Evolutionary conservation across 2,113 vertebrate genomes (phyloP), one percentile per base, ranked within the genome.

Genomic region (Cinclus mexicanus): DNA sequence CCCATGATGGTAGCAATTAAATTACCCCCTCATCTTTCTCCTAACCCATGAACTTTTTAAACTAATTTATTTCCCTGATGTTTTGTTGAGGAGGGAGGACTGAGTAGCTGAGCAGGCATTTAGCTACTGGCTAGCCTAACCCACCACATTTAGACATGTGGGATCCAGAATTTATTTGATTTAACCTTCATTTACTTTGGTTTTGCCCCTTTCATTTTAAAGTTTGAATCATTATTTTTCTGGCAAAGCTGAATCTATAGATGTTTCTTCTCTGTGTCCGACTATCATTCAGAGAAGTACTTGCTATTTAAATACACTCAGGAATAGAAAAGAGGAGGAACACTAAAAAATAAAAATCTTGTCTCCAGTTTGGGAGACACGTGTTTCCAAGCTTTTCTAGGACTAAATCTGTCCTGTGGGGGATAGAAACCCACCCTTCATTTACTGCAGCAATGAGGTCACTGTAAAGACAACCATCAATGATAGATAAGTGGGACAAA

Each of bases 61-160:
- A 24, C 14, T 84, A 4, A 17, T 55, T 83, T 90, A 12, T 14
- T 17, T 1, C 1, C 18, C 4, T 5, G 0, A 20, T 26, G 10
- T 42, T 52, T 26, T 55, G 35, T 50, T 59, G 18, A 64, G 33
- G 2, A 85, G 4, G 17, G 19, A 67, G 6, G 35, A 37, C 35
- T 0, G 3, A 31, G 60, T 0, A 1, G 11, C 28, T 71, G 37
- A 78, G 31, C 39, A 83, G 33, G 22, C 2, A 24, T 64, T 49
- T 81, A 65, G 18, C 29, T 81, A 33, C 14, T 83, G 56, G 12
- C 12, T 23, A 41, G 26, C 8, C 31, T 57, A 82, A 57, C 11
- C 15, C 26, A 79, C 18, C 21, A 31, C 11, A 75, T 70, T 39
- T 88, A n/a, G 24, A 29, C 14, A 35, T 19, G 10, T 39, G 12